These are phyloP conservation scores for Tonatia bakeri DNA, from an alignment of 2,113 vertebrate genomes.

Conservation along the genomic window DNA sequence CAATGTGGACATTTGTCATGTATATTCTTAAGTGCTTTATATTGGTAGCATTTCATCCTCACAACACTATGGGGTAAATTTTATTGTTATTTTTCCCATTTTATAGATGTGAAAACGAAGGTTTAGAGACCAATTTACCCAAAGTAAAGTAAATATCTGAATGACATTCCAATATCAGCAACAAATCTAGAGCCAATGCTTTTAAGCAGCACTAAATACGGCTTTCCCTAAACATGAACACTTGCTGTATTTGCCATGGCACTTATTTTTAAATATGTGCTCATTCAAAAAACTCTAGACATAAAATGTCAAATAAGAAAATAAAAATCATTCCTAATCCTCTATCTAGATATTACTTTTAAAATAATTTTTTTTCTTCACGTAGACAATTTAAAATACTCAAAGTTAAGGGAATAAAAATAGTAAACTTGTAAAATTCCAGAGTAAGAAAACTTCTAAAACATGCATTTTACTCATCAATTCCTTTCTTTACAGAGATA, in stretches of 20 bases:
- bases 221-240: not conserved
- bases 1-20: not conserved
- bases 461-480: not conserved
- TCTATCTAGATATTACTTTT: not conserved
- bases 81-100: not conserved
- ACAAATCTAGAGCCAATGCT: not conserved
- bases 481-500: not conserved
- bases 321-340: not conserved
- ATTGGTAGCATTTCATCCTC: not conserved
- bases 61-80: not conserved
- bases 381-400: not conserved
- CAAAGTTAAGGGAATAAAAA: not conserved
- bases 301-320: not conserved
- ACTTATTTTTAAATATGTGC: not conserved
- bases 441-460: not conserved
- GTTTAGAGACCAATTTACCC: not conserved
- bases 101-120: not conserved
- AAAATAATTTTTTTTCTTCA: not conserved
- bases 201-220: not conserved
- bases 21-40: not conserved
- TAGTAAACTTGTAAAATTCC: not conserved
- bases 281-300: not conserved
- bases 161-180: not conserved
- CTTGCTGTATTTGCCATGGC: not conserved
- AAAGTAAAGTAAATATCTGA: not conserved